A percentile compares a stretch with the other conserved stretches of the same genome.
phyloP scores from a whole-genome alignment of 2,797 vertebrate species.

The Chaetodon trifasciatus region DNA sequence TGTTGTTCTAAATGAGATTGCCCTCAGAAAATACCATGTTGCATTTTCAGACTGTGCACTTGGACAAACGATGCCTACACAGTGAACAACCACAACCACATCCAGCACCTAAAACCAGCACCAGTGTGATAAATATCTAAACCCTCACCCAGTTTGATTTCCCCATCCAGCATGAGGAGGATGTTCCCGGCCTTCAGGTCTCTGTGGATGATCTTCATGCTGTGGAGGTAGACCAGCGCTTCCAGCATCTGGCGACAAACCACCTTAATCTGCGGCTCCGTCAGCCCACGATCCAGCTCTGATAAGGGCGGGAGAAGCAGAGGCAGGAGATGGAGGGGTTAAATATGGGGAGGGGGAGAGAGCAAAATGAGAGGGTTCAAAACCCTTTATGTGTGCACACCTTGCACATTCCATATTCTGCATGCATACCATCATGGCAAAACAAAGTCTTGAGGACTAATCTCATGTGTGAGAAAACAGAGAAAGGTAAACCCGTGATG shows the following conservation, averaged over 20 bases:
- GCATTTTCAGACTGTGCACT: not conserved
- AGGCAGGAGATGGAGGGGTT: slow-evolving; percentile 6
- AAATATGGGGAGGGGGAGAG: not conserved
- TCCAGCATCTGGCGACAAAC: slow-evolving; percentile 96
- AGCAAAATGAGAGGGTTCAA: slow-evolving; percentile 4
- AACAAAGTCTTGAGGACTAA: slow-evolving; percentile 7
- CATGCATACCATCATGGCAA: not conserved
- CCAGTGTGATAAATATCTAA: not conserved
- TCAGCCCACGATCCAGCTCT: slow-evolving; percentile 95
- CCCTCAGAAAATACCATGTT: not conserved
- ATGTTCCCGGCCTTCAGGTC: slow-evolving; percentile 98
- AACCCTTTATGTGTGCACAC: not conserved
- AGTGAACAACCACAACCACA: no score
- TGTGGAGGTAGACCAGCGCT: slow-evolving; percentile 93
- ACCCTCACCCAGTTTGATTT: slow-evolving; percentile 94
- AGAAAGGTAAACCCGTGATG: slow-evolving; percentile 28
- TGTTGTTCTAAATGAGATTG: not conserved
- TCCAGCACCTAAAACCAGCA: no score
- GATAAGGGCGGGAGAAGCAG: not conserved
- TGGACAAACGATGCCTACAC: not conserved
- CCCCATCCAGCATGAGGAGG: slow-evolving; percentile 94
- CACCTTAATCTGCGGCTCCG: slow-evolving; percentile 95
- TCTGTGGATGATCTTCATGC: slow-evolving; percentile 97
- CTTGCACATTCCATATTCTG: slow-evolving; percentile 24
- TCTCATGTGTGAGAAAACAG: slow-evolving; percentile 38